A percentile compares a stretch with the other conserved stretches of the same genome.
phyloP scores from a whole-genome alignment of 2,888 invertebrate genomes.

The Corbicula japonica region DNA sequence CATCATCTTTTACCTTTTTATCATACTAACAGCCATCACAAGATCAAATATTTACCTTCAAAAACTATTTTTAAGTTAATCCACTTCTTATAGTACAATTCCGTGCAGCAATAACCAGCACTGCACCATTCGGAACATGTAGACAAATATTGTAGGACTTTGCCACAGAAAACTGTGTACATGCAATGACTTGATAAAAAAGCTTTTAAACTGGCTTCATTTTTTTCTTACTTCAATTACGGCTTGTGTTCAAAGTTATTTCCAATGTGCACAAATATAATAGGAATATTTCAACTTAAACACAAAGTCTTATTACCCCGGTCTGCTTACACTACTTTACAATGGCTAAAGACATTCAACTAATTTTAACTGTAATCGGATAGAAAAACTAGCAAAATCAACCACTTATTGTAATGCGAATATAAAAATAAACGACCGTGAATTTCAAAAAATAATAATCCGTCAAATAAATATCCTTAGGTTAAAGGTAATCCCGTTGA shows the following conservation, averaged over 20 bases:
- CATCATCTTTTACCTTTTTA: too few relatives aligned
- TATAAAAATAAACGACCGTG: conserved; percentile 12
- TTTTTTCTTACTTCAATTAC: conserved; percentile 34
- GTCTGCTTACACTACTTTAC: conserved; percentile 19
- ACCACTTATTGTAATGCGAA: conserved; percentile 41
- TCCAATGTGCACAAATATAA: conserved; percentile 35
- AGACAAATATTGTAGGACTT: too few relatives aligned
- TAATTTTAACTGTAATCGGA: conserved; percentile 52
- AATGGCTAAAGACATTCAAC: conserved; percentile 34
- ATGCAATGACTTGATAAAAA: conserved; percentile 31
- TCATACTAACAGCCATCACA: too few relatives aligned
- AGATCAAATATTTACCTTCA: too few relatives aligned
- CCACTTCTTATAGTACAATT: too few relatives aligned
- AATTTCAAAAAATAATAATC: conserved; percentile 42
- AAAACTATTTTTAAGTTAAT: too few relatives aligned
- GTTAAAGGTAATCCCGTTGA: conserved; percentile 40
- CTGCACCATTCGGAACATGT: too few relatives aligned
- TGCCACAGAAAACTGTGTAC: too few relatives aligned
- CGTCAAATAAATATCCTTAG: conserved; percentile 48
- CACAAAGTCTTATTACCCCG: conserved; percentile 16
- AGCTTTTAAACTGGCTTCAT: conserved; percentile 14
- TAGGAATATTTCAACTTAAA: conserved; percentile 17
- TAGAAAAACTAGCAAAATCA: conserved; percentile 49
- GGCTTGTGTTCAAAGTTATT: conserved; percentile 30
- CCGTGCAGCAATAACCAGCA: too few relatives aligned